These are phyloP conservation scores for Balearica regulorum DNA, from an alignment of 2,797 vertebrate species.

Conservation along the genomic window DNA sequence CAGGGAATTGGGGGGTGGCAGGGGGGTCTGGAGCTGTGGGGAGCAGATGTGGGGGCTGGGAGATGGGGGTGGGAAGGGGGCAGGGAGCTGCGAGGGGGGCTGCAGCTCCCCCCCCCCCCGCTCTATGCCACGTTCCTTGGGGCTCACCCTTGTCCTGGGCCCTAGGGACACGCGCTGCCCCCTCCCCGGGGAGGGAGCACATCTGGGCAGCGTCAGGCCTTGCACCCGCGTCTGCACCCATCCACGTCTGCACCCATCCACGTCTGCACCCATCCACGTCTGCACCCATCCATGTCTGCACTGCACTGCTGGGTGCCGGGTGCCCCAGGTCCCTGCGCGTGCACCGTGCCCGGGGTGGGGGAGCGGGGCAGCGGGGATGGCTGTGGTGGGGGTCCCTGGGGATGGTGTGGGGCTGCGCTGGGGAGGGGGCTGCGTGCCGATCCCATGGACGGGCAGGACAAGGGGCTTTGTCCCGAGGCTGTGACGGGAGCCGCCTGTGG, in stretches of 20 bases:
- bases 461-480: not conserved
- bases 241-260: not conserved
- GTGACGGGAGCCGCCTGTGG: not conserved
- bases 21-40: not conserved
- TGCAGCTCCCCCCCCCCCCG: not conserved
- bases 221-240: not conserved
- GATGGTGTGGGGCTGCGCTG: not conserved
- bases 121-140: not conserved
- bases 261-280: not conserved
- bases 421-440: not conserved
- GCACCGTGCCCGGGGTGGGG: not conserved
- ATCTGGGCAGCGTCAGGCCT: not conserved
- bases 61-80: not conserved
- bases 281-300: not conserved
- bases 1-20: not conserved
- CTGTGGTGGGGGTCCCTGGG: not conserved
- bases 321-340: not conserved
- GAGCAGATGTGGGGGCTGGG: not conserved
- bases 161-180: accelerated
- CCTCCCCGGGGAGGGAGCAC: not conserved
- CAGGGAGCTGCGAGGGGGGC: not conserved
- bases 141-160: not conserved
- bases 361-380: accelerated
- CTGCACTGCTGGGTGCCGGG: not conserved
- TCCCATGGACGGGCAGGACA: accelerated